Evolutionary conservation across 1,140 invertebrate genomes (phyloP).

Genomic region (Drosophila guanche): DNA sequence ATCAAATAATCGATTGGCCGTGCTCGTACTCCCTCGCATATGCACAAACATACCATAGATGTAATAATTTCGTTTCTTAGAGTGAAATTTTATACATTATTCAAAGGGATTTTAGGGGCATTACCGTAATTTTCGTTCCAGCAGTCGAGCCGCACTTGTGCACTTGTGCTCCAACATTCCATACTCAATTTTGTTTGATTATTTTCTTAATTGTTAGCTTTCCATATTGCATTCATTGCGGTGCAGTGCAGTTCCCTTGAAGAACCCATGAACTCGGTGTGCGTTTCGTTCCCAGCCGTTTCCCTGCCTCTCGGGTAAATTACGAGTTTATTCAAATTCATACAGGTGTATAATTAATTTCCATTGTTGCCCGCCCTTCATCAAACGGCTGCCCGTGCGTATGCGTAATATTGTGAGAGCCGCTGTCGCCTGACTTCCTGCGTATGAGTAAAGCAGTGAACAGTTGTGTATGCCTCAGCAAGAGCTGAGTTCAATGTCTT

Average conservation of each 20-base stretch:
- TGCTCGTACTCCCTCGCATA: too few relatives aligned
- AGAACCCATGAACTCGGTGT: background rate
- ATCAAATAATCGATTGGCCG: too few relatives aligned
- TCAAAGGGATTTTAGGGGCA: too few relatives aligned
- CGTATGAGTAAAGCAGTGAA: background rate
- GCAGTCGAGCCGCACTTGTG: background rate
- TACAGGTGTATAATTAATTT: constrained; percentile 51
- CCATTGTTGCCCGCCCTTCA: constrained; percentile 2
- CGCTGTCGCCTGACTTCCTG: background rate
- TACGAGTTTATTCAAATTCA: constrained; percentile 56
- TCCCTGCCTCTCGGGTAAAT: constrained; percentile 9
- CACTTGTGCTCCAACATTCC: constrained; percentile 30
- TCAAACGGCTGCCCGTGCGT: constrained; percentile 20
- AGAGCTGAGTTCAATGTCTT: constrained; percentile 3
- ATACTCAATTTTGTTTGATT: constrained; percentile 24
- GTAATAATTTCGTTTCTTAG: too few relatives aligned
- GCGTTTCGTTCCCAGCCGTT: background rate
- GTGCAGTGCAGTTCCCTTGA: too few relatives aligned
- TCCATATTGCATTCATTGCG: background rate
- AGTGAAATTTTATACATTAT: too few relatives aligned
- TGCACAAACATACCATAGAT: too few relatives aligned
- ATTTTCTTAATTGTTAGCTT: constrained; percentile 30
- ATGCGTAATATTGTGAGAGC: constrained; percentile 24
- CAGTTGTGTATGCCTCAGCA: background rate
- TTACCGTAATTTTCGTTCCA: too few relatives aligned